Evolutionary conservation across 1,140 invertebrate species (phyloP).

Genomic region (Drosophila setifemur): DNA sequence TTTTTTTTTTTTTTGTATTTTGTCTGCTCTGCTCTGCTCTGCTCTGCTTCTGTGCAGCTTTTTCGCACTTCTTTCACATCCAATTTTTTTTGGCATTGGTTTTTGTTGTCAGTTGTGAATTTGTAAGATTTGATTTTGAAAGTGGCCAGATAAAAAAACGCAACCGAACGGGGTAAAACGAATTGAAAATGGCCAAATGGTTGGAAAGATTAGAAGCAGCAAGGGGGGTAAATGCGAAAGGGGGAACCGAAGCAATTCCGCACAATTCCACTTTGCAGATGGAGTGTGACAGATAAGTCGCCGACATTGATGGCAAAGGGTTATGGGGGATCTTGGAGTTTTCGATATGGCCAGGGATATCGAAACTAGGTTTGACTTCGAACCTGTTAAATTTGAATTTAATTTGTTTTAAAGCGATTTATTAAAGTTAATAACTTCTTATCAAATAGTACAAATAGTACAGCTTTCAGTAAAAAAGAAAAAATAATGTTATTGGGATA

Average conservation of each 20-base stretch:
- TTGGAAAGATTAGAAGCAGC: slow-evolving; percentile 36
- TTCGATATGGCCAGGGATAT: slow-evolving; percentile 4
- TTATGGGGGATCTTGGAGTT: slow-evolving; percentile 7
- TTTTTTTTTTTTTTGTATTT: no score
- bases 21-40: slow-evolving; percentile 7
- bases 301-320: slow-evolving; percentile 20
- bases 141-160: slow-evolving; percentile 60
- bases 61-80: slow-evolving; percentile 24
- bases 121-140: slow-evolving; percentile 77
- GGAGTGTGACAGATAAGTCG: slow-evolving; percentile 40
- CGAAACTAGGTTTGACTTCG: no score
- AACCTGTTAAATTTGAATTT: no score
- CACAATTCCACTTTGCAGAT: slow-evolving; percentile 22
- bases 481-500: no score
- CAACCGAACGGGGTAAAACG: slow-evolving; percentile 31
- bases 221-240: slow-evolving; percentile 11
- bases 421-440: no score
- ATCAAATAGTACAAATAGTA: no score
- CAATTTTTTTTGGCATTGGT: background rate
- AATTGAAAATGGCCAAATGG: slow-evolving; percentile 45
- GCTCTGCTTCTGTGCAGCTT: background rate
- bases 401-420: no score
- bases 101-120: slow-evolving; percentile 60
- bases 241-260: slow-evolving; percentile 20
- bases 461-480: no score